phyloP scores from a whole-genome alignment of 1,140 invertebrate species.

The Cotesia typhae region DNA sequence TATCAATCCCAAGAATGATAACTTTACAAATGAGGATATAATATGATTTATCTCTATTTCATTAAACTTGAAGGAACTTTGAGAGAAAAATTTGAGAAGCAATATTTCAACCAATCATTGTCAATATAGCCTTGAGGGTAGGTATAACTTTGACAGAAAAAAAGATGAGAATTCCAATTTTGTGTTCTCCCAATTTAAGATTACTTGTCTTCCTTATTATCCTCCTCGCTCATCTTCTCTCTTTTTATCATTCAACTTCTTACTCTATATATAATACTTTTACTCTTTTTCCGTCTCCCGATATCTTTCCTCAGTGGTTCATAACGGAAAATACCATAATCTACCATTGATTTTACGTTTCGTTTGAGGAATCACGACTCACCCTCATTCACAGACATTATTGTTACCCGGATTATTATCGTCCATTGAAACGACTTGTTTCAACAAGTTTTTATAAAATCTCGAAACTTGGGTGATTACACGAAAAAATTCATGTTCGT shows the following conservation, averaged over 20 bases:
- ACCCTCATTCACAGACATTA: slow-evolving; percentile 22
- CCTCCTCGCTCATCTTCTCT: slow-evolving; percentile 27
- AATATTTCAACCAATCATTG: slow-evolving; percentile 40
- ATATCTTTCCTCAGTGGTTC: slow-evolving; percentile 10
- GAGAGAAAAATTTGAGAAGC: too few relatives aligned
- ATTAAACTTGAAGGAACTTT: too few relatives aligned
- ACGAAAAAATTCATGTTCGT: too few relatives aligned
- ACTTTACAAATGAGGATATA: too few relatives aligned
- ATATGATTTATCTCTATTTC: too few relatives aligned
- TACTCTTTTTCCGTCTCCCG: slow-evolving; percentile 12
- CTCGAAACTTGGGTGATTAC: too few relatives aligned
- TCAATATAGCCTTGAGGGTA: slow-evolving; percentile 45
- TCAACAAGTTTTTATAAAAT: too few relatives aligned
- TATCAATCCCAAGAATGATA: too few relatives aligned
- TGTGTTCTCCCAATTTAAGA: slow-evolving; percentile 55
- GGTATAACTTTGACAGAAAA: slow-evolving; percentile 49
- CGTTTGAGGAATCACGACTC: slow-evolving; percentile 27
- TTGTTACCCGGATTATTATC: slow-evolving; percentile 43
- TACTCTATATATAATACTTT: not conserved
- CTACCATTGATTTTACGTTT: slow-evolving; percentile 30
- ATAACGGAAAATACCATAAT: not conserved
- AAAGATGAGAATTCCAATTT: slow-evolving; percentile 55
- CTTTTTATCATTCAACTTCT: slow-evolving; percentile 13
- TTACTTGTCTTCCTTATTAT: slow-evolving; percentile 52
- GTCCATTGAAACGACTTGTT: not conserved